Evolutionary conservation across 2,797 vertebrate species (phyloP).

Genomic region (Pantherophis alleghaniensis): DNA sequence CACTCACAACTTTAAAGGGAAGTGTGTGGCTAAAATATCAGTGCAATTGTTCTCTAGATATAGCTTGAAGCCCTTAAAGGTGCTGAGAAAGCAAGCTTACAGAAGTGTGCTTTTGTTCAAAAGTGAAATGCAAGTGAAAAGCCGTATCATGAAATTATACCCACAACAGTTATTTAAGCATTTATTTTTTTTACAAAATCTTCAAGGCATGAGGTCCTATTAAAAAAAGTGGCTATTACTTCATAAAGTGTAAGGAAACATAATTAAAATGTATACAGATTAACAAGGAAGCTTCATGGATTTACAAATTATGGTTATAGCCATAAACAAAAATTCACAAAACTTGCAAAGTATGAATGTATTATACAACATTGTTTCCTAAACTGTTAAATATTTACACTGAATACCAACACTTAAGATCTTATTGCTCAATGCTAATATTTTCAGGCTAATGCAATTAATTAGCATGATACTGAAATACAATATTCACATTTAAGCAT

Average conservation of each 20-base stretch:
- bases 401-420: slow-evolving; percentile 51
- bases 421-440: slow-evolving; percentile 62
- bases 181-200: slow-evolving; percentile 59
- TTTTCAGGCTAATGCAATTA: slow-evolving; percentile 49
- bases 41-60: neutral
- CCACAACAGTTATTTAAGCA: slow-evolving; percentile 51
- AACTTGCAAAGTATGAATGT: slow-evolving; percentile 42
- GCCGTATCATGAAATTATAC: slow-evolving; percentile 54
- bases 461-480: slow-evolving; percentile 44
- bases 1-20: neutral
- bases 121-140: slow-evolving; percentile 53
- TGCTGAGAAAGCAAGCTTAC: neutral
- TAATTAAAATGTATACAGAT: slow-evolving; percentile 56
- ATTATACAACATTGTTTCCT: slow-evolving; percentile 33
- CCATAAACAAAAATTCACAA: slow-evolving; percentile 47
- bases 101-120: slow-evolving; percentile 42
- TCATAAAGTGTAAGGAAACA: slow-evolving; percentile 65
- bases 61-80: neutral
- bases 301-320: slow-evolving; percentile 55
- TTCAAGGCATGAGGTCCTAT: slow-evolving; percentile 61
- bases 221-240: slow-evolving; percentile 65
- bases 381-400: slow-evolving; percentile 54
- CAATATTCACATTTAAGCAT: slow-evolving; percentile 29
- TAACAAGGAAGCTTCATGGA: slow-evolving; percentile 54
- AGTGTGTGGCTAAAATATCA: neutral